phyloP scores from a whole-genome alignment of 2,797 vertebrate species.

The Dicrostonyx torquatus region DNA sequence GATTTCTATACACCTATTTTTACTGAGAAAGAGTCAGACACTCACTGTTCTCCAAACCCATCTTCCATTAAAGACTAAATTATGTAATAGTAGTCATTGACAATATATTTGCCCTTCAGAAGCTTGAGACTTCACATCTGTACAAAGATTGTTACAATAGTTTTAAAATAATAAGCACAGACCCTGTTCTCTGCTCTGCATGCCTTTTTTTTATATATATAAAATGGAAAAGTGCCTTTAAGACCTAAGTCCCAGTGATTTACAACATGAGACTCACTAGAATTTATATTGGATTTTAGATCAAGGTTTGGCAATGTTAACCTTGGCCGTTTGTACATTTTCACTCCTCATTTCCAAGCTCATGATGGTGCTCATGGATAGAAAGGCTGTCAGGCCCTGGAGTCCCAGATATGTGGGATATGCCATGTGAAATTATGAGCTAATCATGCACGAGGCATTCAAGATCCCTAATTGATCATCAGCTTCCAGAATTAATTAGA shows the following conservation, averaged over 20 bases:
- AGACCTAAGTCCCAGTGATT: conserved; percentile 13
- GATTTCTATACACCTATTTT: neutral
- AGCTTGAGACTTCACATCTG: neutral
- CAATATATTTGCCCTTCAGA: neutral
- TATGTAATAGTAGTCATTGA: neutral
- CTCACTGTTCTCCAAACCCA: neutral
- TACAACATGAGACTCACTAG: neutral
- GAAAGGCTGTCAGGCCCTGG: neutral
- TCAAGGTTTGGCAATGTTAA: neutral
- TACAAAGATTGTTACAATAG: neutral
- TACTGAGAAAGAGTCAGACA: neutral
- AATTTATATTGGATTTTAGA: neutral
- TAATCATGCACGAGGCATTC: neutral
- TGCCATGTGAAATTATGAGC: neutral
- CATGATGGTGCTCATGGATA: neutral
- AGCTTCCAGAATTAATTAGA: neutral
- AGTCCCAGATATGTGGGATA: neutral
- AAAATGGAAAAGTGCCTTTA: neutral
- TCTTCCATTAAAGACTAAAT: neutral
- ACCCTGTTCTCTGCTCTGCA: neutral
- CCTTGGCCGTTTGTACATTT: neutral
- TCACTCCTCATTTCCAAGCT: neutral
- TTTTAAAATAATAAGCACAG: neutral
- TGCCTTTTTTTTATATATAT: neutral
- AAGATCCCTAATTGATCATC: neutral